Base-by-base conservation (phyloP, 2,113 vertebrate genomes). In the Periophthalmodon schlosseri region DNA sequence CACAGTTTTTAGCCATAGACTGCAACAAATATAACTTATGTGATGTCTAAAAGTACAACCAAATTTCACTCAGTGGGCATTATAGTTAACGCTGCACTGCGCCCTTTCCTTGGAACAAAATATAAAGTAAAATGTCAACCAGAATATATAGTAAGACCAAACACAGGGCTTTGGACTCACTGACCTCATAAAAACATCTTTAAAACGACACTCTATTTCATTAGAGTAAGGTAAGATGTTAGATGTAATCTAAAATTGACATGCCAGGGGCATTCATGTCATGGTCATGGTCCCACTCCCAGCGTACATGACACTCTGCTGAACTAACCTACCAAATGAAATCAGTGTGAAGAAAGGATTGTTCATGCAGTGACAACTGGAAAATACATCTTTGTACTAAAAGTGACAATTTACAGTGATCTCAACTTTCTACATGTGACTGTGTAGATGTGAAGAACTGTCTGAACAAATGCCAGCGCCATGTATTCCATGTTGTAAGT, bases 381-480 rank as follows among this genome's bases (percentile, higher is more conserved):
- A 50, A 61, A 13, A 28, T 64, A 69, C 34, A 79, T 56, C 49
- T 57, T 66, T 76, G 85, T 72, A 69, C 69, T 72, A 67, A 77
- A 54, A 28, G 71, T 28, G 63, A 44, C 79, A 0, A 74, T 76
- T 81, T 84, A 67, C 44, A 70, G 72, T 85, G 73, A 86, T 80
- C 80, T 74, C 65, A 75, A 77, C 84, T 81, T 86, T 85, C 75
- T 57, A 44, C 81, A 21, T 79, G 83, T 68, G 69, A 74, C 9
- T 46, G 46, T 76, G 69, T 60, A 80, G 84, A 89, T 82, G 84
- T 84, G 73, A 49, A 28, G 54, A 70, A 72, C 79, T 78, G 73
- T 80, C 72, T 89, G 86, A 87, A 81, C 54, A 65, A 71, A 82
- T 81, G 86, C 87, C 81, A 87, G 72, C 10, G 39, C 39, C 69